Conservation (phyloP, 2,113 vertebrate genomes). For the Mustela lutreola region DNA sequence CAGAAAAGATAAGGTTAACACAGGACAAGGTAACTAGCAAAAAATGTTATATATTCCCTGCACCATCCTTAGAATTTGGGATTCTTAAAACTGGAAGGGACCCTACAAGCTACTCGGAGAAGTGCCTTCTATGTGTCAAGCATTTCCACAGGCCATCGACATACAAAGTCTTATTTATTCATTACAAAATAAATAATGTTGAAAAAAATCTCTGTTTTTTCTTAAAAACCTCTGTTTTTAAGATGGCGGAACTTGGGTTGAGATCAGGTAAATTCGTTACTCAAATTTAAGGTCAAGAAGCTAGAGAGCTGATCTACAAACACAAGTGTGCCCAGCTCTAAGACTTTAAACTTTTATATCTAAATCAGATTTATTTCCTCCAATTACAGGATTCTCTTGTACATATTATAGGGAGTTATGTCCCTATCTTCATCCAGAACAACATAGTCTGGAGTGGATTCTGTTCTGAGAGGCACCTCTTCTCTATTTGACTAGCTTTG, state of each 20-base stretch:
- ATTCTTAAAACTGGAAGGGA: neutral
- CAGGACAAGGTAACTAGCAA: neutral
- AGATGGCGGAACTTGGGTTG: slow-evolving; percentile 29
- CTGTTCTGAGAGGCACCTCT: neutral
- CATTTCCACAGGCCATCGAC: neutral
- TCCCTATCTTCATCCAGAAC: neutral
- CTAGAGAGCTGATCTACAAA: neutral
- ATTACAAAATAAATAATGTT: neutral
- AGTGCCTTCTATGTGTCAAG: neutral
- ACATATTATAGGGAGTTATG: neutral
- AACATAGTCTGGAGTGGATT: neutral
- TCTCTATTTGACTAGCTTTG: neutral
- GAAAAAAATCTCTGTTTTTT: neutral
- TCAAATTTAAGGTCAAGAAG: neutral
- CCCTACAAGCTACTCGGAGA: neutral
- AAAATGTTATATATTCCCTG: neutral
- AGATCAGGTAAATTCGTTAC: neutral
- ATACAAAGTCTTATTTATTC: neutral
- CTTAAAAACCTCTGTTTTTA: neutral
- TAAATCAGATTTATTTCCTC: neutral
- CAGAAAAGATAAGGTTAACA: neutral
- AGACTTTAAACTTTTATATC: neutral
- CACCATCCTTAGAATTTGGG: neutral
- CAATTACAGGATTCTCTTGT: neutral
- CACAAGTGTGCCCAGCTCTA: neutral